Base-by-base conservation (phyloP, 2,888 invertebrate species). In the Bembecia ichneumoniformis region DNA sequence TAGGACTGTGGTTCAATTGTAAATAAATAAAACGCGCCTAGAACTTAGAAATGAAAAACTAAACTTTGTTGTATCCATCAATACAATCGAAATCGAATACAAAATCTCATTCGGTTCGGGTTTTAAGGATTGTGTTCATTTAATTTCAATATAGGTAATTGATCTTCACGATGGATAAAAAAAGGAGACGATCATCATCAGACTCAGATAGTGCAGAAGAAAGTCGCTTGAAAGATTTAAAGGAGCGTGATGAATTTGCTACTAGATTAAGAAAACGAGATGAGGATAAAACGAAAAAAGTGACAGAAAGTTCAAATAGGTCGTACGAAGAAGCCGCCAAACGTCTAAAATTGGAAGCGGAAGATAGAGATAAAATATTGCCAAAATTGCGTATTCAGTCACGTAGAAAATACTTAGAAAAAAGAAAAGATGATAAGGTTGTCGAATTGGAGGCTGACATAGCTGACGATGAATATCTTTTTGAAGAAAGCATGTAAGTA, bases 351-450 rank as follows among this genome's bases (percentile, higher is more conserved):
- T 70, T 97, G 59, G 97, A 98, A 81, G 90, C 91, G 35, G 94
- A 96, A 64, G 95, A 96, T 64, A 89, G 94, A 47, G 94, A 94
- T 49, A 95, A 94, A 73, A 89, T 97, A 58, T 83, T 99, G 48
- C 97, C 97, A 0, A 94, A 94, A 66, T 77, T 99, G 17, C 89
- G 99, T 35, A 89, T 97, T 14, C 94, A 97, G 70, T 98, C 99
- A 0, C 90, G 99, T 20, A 88, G 98, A 46, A 94, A 96, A 66
- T 99, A 99, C 77, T 89, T 99, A 60, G 95, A 95, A 70, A 99
- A 99, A 77, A 90, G 99, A 46, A 97, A 98, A 78, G 96, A 94
- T 51, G 99, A 99, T 70, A 99, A 99, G 86, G 91, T 99, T 35
- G 91, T 94, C 9, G 98, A 99, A 74, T 82, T 99, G 48, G 98